Evolutionary conservation across 2,113 vertebrate genomes (phyloP).

Genomic region (Porphyrio hochstetteri): DNA sequence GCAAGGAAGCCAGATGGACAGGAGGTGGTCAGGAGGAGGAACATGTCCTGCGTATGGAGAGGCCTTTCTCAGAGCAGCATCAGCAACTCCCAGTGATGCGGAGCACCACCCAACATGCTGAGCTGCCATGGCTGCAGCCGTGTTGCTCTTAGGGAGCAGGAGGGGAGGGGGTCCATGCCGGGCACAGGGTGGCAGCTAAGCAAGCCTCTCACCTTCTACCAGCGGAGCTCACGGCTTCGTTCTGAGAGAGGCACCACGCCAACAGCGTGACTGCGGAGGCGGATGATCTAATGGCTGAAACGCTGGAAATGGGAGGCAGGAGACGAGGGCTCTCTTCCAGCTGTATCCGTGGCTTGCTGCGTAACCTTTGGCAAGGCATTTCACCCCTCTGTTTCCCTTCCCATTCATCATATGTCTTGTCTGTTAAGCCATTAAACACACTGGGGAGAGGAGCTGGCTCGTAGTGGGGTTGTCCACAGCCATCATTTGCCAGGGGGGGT

Average conservation of each 20-base stretch:
- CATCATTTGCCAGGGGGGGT: rapidly evolving
- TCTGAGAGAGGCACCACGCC: neutral
- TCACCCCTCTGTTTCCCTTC: constrained; percentile 13
- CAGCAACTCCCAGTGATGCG: rapidly evolving
- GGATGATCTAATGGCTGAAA: neutral
- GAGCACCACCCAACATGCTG: neutral
- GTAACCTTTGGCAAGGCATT: constrained; percentile 23
- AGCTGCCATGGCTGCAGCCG: neutral
- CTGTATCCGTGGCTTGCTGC: neutral
- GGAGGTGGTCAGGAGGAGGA: neutral
- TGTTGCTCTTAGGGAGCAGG: neutral
- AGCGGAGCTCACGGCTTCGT: rapidly evolving
- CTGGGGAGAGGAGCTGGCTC: neutral
- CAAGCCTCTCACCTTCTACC: neutral
- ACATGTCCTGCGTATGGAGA: rapidly evolving
- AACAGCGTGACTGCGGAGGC: neutral
- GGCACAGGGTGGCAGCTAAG: neutral
- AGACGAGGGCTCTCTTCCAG: constrained; percentile 44
- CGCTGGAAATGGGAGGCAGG: neutral
- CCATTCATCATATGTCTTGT: constrained; percentile 34
- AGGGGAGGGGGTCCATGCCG: neutral
- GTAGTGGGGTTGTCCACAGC: neutral
- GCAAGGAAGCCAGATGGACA: neutral
- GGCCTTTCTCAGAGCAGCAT: neutral
- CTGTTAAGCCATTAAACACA: neutral